These are phyloP conservation scores for Helleia helle DNA, from an alignment of 2,888 invertebrate species.

Conservation along the genomic window DNA sequence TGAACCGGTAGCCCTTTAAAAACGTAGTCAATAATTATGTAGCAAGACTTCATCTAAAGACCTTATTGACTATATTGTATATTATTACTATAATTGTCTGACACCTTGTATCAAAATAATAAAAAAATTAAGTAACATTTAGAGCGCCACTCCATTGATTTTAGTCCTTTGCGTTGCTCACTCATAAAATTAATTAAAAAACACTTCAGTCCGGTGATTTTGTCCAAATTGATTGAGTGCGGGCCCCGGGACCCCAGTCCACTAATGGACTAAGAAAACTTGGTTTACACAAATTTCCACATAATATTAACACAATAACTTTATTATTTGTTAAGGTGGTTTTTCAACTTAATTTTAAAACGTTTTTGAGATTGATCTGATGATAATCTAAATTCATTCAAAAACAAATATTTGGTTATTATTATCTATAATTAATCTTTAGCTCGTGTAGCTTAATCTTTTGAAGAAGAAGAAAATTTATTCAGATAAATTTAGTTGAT, in stretches of 20 bases:
- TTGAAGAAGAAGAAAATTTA: too few relatives aligned
- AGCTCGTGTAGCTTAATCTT: too few relatives aligned
- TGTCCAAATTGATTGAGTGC: conserved; percentile 68
- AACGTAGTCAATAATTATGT: too few relatives aligned
- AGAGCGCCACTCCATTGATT: conserved; percentile 27
- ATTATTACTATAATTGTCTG: not conserved
- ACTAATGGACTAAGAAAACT: conserved; percentile 50
- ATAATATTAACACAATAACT: not conserved
- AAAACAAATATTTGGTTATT: too few relatives aligned
- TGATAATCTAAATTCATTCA: too few relatives aligned
- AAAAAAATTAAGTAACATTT: not conserved
- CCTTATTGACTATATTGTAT: too few relatives aligned
- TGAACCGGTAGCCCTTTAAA: too few relatives aligned
- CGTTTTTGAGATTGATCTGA: too few relatives aligned
- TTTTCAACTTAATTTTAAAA: not conserved
- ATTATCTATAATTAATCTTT: too few relatives aligned
- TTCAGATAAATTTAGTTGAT: too few relatives aligned
- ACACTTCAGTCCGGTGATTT: conserved; percentile 68
- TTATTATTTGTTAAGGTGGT: not conserved
- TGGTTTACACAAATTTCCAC: not conserved
- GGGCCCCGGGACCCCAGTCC: conserved; percentile 40
- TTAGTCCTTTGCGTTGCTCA: conserved; percentile 44
- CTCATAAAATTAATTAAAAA: conserved; percentile 73
- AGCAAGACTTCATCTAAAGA: too few relatives aligned
- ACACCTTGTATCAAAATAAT: not conserved